Evolutionary conservation across 2,113 vertebrate genomes (phyloP), one percentile per base, ranked within the genome.

Genomic region (Chaetops frenatus): DNA sequence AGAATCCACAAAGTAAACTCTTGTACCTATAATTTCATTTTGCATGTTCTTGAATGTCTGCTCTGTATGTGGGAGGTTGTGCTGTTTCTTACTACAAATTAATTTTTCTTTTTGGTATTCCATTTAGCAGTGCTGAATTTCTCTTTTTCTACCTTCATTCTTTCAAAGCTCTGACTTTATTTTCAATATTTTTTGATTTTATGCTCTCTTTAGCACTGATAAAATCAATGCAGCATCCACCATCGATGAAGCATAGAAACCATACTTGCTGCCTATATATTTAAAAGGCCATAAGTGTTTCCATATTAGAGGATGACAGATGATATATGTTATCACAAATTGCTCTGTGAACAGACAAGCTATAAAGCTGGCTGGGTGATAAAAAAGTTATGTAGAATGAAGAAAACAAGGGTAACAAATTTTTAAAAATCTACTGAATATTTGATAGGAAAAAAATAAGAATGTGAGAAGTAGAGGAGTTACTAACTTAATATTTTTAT

Each of bases 51-150:
- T 40, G 9, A 40, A 44, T 15, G 6, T 22, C 35, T 78, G 24
- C 10, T 33, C 16, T 33, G 9, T 17, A 16, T 33, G 7, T 9
- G 5, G 6, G 2, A 1, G 1, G 20, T 2, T 38, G 0, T 58
- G 14, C 33, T 0, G 0, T 62, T 77, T 90, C 31, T 54, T 22
- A 64, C 12, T 54, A 4, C 51, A 60, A 80, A 79, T 28, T 27
- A 56, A 10, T 25, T 79, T 79, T 89, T n/a, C 6, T 12, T 79
- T 66, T 51, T 60, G 3, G 5, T 58, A 15, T 67, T 71, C 19
- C 11, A 33, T 81, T 66, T 81, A 27, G 78, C 9, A 66, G 15
- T 79, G 13, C 11, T 33, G 35, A 50, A 2, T 56, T 89, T 67
- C 45, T 56, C 44, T 7, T 71, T 87, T 86, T 47, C 16, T 71